Evolutionary conservation across 2,113 vertebrate species (phyloP).

Genomic region (Sigmodon hispidus): DNA sequence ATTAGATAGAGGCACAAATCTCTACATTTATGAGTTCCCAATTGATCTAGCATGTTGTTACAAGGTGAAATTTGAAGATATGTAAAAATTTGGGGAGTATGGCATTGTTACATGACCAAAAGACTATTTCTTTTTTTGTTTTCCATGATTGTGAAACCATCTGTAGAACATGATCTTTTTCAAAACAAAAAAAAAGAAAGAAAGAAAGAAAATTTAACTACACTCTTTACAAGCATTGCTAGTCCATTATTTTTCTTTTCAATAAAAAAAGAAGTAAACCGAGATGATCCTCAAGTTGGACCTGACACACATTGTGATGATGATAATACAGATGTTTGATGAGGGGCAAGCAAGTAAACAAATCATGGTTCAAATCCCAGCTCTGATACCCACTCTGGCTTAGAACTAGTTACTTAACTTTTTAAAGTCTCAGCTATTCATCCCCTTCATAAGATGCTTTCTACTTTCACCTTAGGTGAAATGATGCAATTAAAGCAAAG

Average conservation of each 20-base stretch:
- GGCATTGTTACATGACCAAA: background rate
- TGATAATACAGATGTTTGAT: background rate
- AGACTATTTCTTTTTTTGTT: background rate
- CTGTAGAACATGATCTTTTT: background rate
- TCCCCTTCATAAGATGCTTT: background rate
- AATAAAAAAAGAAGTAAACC: background rate
- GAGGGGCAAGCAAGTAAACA: background rate
- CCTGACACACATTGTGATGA: background rate
- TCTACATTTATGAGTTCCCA: background rate
- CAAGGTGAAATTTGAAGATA: background rate
- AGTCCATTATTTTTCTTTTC: background rate
- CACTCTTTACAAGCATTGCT: background rate
- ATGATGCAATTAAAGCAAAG: background rate
- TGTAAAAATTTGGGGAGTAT: background rate
- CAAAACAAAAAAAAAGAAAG: no score
- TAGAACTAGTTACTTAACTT: background rate
- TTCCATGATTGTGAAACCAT: background rate
- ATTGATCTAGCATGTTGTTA: background rate
- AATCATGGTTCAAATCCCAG: background rate
- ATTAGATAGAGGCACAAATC: background rate
- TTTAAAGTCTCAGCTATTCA: background rate
- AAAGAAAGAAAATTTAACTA: slow-evolving; percentile 7
- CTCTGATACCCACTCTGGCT: background rate
- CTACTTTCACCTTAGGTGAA: background rate
- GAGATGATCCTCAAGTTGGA: background rate